Percentiles rank a stretch among this genome's conserved stretches.
Conservation (phyloP, 2,797 vertebrate species). For the Mycteria americana region DNA sequence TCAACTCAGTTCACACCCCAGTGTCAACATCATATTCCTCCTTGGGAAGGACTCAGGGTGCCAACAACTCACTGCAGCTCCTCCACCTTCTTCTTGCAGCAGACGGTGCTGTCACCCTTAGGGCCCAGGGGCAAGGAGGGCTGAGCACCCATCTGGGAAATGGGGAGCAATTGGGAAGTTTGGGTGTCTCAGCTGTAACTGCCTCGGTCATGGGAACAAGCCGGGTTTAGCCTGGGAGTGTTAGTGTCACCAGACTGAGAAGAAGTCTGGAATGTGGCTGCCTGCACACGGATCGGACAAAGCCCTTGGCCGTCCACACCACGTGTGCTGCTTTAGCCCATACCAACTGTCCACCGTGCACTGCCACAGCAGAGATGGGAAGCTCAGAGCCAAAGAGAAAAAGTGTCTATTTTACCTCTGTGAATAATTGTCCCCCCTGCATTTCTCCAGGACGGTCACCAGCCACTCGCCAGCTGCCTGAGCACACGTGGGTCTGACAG, state of each 20-base stretch:
- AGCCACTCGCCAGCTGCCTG: background rate
- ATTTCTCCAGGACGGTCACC: background rate
- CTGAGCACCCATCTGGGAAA: background rate
- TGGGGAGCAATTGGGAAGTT: background rate
- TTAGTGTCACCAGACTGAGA: background rate
- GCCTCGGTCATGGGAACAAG: background rate
- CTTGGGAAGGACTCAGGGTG: background rate
- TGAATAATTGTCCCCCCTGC: background rate
- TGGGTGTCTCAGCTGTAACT: no score
- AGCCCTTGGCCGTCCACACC: background rate
- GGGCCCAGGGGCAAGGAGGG: background rate
- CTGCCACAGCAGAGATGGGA: background rate
- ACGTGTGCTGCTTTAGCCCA: background rate
- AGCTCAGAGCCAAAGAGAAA: background rate
- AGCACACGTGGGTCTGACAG: background rate
- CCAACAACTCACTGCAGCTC: background rate
- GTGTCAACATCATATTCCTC: background rate
- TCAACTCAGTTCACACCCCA: no score
- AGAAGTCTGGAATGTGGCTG: rapidly evolving
- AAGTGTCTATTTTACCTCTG: background rate
- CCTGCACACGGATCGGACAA: no score
- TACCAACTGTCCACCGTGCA: background rate
- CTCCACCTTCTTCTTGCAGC: no score
- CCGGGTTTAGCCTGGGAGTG: no score
- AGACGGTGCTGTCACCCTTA: background rate